These are phyloP conservation scores for Lithobates pipiens DNA, from an alignment of 2,797 vertebrate genomes.

Conservation along the genomic window DNA sequence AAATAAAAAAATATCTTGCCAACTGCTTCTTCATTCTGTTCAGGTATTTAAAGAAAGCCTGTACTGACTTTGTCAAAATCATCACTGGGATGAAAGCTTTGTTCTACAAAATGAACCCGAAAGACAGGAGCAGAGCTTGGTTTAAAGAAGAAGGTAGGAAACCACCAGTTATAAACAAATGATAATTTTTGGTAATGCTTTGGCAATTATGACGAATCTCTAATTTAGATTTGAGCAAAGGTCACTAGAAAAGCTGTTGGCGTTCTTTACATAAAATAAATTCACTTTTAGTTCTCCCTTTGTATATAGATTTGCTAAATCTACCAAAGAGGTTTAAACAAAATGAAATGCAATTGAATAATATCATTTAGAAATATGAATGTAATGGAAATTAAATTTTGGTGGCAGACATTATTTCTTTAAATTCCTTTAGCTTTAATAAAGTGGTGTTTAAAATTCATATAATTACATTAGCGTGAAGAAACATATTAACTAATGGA, in stretches of 20 bases:
- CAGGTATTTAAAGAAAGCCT: too few relatives aligned
- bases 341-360: background rate
- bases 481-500: conserved; percentile 17
- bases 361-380: background rate
- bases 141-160: background rate
- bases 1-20: too few relatives aligned
- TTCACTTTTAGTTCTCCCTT: background rate
- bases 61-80: too few relatives aligned
- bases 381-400: background rate
- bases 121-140: background rate
- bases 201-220: background rate
- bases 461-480: background rate
- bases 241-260: background rate
- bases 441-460: background rate
- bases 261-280: background rate
- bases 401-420: background rate
- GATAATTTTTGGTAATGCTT: too few relatives aligned
- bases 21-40: too few relatives aligned
- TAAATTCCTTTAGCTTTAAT: background rate
- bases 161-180: background rate
- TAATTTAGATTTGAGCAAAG: background rate
- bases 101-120: background rate
- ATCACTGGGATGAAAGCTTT: too few relatives aligned
- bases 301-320: background rate
- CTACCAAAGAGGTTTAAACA: background rate